A percentile compares a stretch with the other conserved stretches of the same genome.
Evolutionary conservation across 1,140 invertebrate species (phyloP).

Genomic region (Drosophila azteca): DNA sequence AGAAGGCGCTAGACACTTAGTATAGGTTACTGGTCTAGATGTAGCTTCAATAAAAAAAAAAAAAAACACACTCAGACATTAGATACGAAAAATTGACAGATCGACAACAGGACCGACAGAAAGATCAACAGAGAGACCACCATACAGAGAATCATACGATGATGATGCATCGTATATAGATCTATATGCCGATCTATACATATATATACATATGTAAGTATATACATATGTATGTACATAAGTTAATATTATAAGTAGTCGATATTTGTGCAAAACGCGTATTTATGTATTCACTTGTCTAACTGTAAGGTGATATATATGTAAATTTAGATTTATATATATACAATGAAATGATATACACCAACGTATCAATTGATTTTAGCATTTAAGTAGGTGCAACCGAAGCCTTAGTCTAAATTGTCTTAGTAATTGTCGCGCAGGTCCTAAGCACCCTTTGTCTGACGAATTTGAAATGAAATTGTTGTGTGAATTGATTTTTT

Average conservation of each 20-base stretch:
- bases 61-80: too few relatives aligned
- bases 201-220: too few relatives aligned
- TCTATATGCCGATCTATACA: constrained; percentile 12
- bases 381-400: not conserved
- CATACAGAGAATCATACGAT: constrained; percentile 10
- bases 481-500: constrained; percentile 30
- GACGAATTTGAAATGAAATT: constrained; percentile 44
- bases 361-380: constrained; percentile 49
- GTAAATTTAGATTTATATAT: constrained; percentile 52
- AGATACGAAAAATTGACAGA: not conserved
- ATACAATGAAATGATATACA: constrained; percentile 21
- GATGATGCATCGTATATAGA: too few relatives aligned
- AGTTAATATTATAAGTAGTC: constrained; percentile 24
- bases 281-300: constrained; percentile 57
- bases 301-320: constrained; percentile 45
- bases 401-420: constrained; percentile 2
- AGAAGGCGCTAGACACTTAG: too few relatives aligned
- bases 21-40: too few relatives aligned
- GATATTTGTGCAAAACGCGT: constrained; percentile 63
- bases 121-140: not conserved
- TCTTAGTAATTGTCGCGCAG: not conserved
- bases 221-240: constrained; percentile 2
- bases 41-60: too few relatives aligned
- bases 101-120: not conserved
- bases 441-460: constrained; percentile 43